Evolutionary conservation across 2,113 vertebrate species (phyloP).

Genomic region (Dermatemys mawii): DNA sequence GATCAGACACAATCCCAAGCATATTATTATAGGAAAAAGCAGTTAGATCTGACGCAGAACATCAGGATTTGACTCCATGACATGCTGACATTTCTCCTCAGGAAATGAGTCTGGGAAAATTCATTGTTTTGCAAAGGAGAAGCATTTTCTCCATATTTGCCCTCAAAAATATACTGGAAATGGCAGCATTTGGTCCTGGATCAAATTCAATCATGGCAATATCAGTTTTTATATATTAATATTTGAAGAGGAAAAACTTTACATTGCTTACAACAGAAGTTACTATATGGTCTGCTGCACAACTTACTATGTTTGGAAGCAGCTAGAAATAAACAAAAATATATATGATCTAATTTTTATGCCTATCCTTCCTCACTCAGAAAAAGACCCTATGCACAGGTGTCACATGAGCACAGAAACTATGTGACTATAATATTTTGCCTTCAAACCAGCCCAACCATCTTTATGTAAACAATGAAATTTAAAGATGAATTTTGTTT

Average conservation of each 20-base stretch:
- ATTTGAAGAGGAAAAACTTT: neutral
- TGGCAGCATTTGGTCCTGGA: neutral
- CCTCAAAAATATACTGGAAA: neutral
- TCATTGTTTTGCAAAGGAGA: neutral
- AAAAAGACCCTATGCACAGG: neutral
- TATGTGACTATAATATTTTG: neutral
- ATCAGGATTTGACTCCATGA: neutral
- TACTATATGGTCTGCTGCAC: neutral
- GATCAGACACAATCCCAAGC: neutral
- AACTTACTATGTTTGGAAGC: neutral
- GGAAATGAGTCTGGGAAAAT: neutral
- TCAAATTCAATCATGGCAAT: neutral
- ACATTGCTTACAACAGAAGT: neutral
- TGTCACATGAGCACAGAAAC: too few relatives aligned
- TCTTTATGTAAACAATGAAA: neutral
- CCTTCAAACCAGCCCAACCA: neutral
- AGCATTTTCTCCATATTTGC: neutral
- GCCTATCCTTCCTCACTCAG: too few relatives aligned
- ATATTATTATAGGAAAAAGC: neutral
- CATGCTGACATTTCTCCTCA: neutral
- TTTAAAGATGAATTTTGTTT: neutral
- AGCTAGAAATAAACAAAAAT: neutral
- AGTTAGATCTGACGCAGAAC: neutral
- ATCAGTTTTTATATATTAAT: neutral
- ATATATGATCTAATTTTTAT: neutral